phyloP scores from a whole-genome alignment of 2,888 invertebrate genomes.

The Drosophila bunnanda region DNA sequence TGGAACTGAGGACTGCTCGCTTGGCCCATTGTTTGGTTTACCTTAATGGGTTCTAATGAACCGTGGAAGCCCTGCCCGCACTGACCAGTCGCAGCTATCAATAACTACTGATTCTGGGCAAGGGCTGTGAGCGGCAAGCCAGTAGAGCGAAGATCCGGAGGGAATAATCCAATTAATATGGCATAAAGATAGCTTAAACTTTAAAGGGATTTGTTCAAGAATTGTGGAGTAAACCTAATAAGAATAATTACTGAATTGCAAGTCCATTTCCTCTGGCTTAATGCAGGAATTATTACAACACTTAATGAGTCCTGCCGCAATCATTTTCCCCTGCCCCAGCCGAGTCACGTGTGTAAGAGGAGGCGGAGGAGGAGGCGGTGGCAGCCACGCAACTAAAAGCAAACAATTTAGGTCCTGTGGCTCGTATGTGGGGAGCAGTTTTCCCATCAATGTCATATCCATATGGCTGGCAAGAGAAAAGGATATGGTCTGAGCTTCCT shows the following conservation, averaged over 20 bases:
- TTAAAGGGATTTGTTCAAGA: neutral
- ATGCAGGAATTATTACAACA: conserved; percentile 27
- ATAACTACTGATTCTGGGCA: conserved; percentile 27
- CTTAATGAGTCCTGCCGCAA: conserved; percentile 55
- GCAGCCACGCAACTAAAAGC: conserved; percentile 61
- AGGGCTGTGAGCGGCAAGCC: neutral
- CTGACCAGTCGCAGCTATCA: conserved; percentile 21
- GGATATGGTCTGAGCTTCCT: conserved; percentile 58
- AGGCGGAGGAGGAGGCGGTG: conserved; percentile 13
- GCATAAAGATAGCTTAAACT: no score
- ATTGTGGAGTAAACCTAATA: neutral
- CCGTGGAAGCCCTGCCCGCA: conserved; percentile 52
- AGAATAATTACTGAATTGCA: neutral
- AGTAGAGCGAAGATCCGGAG: conserved; percentile 11
- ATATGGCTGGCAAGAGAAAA: conserved; percentile 20
- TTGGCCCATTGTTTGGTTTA: conserved; percentile 42
- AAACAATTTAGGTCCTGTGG: conserved; percentile 59
- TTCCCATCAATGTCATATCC: conserved; percentile 23
- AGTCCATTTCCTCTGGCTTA: neutral
- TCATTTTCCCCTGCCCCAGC: neutral
- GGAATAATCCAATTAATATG: neutral
- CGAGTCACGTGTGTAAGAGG: conserved; percentile 61
- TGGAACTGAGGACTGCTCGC: conserved; percentile 56
- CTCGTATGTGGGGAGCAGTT: neutral
- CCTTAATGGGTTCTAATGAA: conserved; percentile 73